Conservation (phyloP, 2,888 invertebrate genomes). For the Tinea pellionella region DNA sequence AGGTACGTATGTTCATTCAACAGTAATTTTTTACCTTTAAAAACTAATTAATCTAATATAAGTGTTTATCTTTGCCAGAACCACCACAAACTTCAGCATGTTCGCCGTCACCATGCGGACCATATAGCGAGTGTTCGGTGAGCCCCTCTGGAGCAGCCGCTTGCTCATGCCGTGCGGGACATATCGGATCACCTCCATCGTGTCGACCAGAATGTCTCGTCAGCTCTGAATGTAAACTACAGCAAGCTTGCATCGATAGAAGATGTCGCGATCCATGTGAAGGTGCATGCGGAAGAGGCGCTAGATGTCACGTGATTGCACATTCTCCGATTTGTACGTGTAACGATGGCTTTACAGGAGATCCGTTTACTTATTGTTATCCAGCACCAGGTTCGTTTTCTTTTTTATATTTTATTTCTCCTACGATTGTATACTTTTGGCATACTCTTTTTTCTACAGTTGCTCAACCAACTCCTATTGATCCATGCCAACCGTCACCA, state of each 20-base stretch:
- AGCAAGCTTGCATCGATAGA: conserved; percentile 76
- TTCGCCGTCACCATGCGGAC: conserved; percentile 82
- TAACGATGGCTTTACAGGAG: conserved; percentile 74
- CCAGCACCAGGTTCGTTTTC: conserved; percentile 61
- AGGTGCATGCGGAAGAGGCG: conserved; percentile 79
- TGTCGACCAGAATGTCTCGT: conserved; percentile 82
- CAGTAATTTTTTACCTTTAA: too few relatives aligned
- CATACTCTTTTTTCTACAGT: not conserved
- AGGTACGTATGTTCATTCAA: too few relatives aligned
- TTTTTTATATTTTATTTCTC: not conserved
- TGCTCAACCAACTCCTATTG: conserved; percentile 23
- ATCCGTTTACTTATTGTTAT: conserved; percentile 77
- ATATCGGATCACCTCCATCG: conserved; percentile 79
- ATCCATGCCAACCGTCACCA: conserved; percentile 76
- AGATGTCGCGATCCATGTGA: conserved; percentile 80
- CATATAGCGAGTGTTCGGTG: conserved; percentile 74
- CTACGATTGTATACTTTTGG: not conserved
- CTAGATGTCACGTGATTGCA: conserved; percentile 78
- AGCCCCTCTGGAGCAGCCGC: conserved; percentile 66
- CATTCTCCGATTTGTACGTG: conserved; percentile 83
- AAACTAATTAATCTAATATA: not conserved
- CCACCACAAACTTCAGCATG: conserved; percentile 55
- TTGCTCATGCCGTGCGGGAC: conserved; percentile 78
- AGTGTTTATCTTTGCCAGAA: not conserved
- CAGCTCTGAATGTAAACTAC: conserved; percentile 77